A percentile compares a stretch with the other conserved stretches of the same genome.
Evolutionary conservation across 2,888 invertebrate species (phyloP).

Genomic region (Drosophila diplacantha): DNA sequence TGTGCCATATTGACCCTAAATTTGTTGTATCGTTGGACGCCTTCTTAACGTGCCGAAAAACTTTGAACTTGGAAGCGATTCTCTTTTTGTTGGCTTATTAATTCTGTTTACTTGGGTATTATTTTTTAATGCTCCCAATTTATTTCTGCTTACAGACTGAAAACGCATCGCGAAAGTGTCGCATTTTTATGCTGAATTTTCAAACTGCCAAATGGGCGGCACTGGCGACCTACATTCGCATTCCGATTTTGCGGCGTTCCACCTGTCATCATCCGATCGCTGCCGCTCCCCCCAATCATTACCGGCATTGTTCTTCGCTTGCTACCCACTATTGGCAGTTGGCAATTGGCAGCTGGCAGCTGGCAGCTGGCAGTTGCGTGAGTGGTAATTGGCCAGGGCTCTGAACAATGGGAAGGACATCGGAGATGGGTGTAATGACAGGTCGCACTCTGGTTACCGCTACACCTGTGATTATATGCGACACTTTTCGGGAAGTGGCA

Average conservation of each 20-base stretch:
- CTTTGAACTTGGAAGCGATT: conserved; percentile 32
- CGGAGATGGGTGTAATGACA: conserved; percentile 10
- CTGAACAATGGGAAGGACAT: conserved; percentile 16
- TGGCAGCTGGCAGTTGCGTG: conserved; percentile 1
- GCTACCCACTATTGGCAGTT: conserved; percentile 4
- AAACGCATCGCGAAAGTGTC: conserved; percentile 60
- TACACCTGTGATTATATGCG: conserved; percentile 17
- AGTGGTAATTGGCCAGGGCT: background rate
- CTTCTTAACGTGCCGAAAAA: conserved; percentile 1
- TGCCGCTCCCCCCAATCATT: conserved; percentile 1
- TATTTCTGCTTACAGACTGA: conserved; percentile 65
- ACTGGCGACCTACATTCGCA: conserved; percentile 52
- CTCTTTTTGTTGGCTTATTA: conserved; percentile 14
- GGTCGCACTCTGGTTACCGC: conserved; percentile 3
- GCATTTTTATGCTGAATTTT: conserved; percentile 68
- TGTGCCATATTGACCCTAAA: background rate
- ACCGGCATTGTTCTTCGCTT: conserved; percentile 1
- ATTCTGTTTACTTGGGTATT: conserved; percentile 34
- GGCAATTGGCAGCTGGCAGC: background rate
- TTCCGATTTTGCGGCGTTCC: conserved; percentile 9
- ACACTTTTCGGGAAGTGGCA: conserved; percentile 12
- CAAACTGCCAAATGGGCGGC: conserved; percentile 56
- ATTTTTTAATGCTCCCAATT: conserved; percentile 34
- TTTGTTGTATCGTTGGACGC: background rate
- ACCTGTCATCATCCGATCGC: conserved; percentile 18